phyloP scores from a whole-genome alignment of 35 echinoderm and acorn worm species.

The Apostichopus parvimensis region DNA sequence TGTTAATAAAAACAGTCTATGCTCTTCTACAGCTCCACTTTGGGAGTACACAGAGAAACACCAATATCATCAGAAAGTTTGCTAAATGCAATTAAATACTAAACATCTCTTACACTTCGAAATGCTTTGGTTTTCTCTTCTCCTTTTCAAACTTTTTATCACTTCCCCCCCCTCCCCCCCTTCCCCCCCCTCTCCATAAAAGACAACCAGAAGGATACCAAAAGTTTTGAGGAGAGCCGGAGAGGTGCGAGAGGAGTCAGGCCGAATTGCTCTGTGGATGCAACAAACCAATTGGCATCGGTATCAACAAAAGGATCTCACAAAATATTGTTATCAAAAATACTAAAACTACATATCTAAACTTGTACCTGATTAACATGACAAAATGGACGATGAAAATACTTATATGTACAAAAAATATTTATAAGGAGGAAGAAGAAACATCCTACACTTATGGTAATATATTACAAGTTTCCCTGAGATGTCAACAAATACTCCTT shows the following conservation, averaged over 20 bases:
- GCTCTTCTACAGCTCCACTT: no score
- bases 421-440: constrained; percentile 46
- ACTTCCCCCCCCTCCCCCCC: no score
- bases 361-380: not conserved
- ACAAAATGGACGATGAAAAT: constrained; percentile 1
- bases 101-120: no score
- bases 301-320: not conserved
- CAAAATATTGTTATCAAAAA: not conserved
- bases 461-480: constrained; percentile 46
- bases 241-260: no score
- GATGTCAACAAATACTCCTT: constrained; percentile 28
- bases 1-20: no score
- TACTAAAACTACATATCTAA: not conserved
- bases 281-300: not conserved
- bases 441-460: constrained; percentile 49
- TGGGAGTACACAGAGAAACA: no score
- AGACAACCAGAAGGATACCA: not conserved
- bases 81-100: no score
- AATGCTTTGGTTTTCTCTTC: no score
- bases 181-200: not conserved
- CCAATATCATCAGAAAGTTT: no score
- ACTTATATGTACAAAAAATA: constrained; percentile 26
- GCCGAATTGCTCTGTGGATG: no score
- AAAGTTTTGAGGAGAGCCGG: not conserved
- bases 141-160: no score